Percentiles rank a stretch among this genome's conserved stretches.
Evolutionary conservation across 2,888 invertebrate genomes (phyloP).

Genomic region (Allacma fusca): DNA sequence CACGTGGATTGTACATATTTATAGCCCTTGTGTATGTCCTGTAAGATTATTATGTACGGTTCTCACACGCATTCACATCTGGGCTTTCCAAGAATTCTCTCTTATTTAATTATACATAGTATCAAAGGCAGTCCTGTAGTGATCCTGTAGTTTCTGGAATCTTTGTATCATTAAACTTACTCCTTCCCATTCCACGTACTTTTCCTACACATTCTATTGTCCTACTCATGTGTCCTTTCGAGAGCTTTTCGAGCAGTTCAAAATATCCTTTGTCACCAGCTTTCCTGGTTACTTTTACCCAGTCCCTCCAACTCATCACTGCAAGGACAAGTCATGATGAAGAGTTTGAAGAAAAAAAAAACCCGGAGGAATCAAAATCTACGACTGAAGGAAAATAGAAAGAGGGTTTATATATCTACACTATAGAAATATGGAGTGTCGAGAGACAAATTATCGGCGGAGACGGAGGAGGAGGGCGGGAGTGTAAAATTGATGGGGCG

Average conservation of each 20-base stretch:
- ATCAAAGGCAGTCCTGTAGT: constrained; percentile 29
- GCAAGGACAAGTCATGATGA: no score
- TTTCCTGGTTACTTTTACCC: constrained; percentile 17
- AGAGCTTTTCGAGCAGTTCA: not conserved
- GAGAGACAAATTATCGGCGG: not conserved
- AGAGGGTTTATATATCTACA: not conserved
- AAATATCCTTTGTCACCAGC: not conserved
- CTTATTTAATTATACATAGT: not conserved
- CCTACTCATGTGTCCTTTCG: not conserved
- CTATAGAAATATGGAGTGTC: not conserved
- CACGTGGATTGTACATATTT: not conserved
- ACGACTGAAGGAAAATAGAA: not conserved
- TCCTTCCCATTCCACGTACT: not conserved
- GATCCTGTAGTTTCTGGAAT: constrained; percentile 41
- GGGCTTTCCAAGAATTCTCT: constrained; percentile 39
- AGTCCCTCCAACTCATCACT: not conserved
- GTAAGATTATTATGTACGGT: not conserved
- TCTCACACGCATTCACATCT: constrained; percentile 32
- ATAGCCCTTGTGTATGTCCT: no score
- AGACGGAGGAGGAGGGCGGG: constrained; percentile 7
- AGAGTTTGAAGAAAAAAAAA: not conserved
- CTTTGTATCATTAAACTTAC: constrained; percentile 41
- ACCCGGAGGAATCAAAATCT: not conserved
- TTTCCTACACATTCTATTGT: not conserved
- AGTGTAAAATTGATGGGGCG: constrained; percentile 13